Evolutionary conservation across 2,797 vertebrate genomes (phyloP).

Genomic region (Diglossa cyanea): DNA sequence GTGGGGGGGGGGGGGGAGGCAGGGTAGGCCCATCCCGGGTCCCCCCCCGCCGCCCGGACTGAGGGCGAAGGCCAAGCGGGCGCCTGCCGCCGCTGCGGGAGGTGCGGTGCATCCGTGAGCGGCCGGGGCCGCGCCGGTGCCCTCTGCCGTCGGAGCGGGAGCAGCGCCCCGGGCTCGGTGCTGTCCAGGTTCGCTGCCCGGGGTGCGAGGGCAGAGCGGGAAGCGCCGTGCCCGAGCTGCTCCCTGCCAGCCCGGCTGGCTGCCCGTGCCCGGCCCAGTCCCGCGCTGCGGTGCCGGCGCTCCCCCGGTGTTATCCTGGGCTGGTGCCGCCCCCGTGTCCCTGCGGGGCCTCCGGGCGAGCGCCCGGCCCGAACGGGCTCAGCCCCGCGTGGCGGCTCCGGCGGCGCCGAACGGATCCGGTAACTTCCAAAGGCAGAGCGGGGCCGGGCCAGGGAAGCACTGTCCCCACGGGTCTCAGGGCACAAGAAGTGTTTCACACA

Average conservation of each 20-base stretch:
- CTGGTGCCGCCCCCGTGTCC: too few species aligned
- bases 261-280: neutral
- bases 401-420: accelerated
- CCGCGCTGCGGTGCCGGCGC: too few species aligned
- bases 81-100: too few species aligned
- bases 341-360: neutral
- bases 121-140: neutral
- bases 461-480: accelerated
- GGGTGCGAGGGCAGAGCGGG: neutral
- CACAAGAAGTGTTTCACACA: accelerated
- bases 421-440: neutral
- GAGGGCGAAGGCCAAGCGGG: neutral
- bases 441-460: accelerated
- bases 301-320: accelerated
- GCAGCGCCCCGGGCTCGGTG: neutral
- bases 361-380: neutral
- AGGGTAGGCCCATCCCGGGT: neutral
- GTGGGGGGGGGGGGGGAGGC: neutral
- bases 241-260: too few species aligned
- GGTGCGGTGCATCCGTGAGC: neutral
- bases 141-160: neutral
- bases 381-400: neutral
- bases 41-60: neutral
- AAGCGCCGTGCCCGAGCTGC: neutral
- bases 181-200: neutral